Conservation (phyloP, 1,140 invertebrate genomes). For the Solenopsis fugax region DNA sequence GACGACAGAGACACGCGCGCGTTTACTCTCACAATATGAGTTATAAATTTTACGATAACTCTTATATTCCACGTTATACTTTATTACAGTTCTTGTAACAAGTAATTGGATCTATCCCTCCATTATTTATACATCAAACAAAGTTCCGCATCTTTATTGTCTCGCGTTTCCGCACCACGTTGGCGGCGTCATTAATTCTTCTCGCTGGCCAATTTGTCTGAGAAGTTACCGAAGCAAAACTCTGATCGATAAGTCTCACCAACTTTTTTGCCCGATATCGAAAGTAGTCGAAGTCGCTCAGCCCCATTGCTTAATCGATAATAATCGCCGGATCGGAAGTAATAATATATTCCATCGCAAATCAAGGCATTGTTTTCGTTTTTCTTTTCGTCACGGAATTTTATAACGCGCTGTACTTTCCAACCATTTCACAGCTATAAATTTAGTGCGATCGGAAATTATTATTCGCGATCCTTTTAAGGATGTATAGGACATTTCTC, state of each 20-base stretch:
- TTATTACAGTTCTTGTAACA: constrained; percentile 55
- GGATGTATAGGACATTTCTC: too few species aligned
- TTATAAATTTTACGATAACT: constrained; percentile 40
- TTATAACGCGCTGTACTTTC: neutral
- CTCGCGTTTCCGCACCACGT: constrained; percentile 28
- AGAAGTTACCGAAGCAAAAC: constrained; percentile 51
- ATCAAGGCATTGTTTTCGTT: neutral
- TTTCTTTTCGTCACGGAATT: neutral
- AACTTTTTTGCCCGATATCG: constrained; percentile 34
- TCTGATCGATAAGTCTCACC: constrained; percentile 49
- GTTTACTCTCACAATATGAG: constrained; percentile 24
- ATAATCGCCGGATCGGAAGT: neutral
- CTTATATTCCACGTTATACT: constrained; percentile 32
- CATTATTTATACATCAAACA: constrained; percentile 62
- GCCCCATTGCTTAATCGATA: neutral
- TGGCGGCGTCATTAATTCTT: constrained; percentile 56
- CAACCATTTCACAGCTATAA: neutral
- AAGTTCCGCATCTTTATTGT: constrained; percentile 60
- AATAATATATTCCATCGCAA: neutral
- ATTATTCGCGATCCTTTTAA: neutral
- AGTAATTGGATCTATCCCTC: constrained; percentile 55
- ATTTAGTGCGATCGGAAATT: neutral
- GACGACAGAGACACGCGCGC: neutral
- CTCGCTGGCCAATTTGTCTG: constrained; percentile 49
- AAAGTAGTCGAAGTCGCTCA: constrained; percentile 24